Percentiles rank a stretch among this genome's conserved stretches.
Conservation (phyloP, 2,888 invertebrate genomes). For the Miltochrista miniata region DNA sequence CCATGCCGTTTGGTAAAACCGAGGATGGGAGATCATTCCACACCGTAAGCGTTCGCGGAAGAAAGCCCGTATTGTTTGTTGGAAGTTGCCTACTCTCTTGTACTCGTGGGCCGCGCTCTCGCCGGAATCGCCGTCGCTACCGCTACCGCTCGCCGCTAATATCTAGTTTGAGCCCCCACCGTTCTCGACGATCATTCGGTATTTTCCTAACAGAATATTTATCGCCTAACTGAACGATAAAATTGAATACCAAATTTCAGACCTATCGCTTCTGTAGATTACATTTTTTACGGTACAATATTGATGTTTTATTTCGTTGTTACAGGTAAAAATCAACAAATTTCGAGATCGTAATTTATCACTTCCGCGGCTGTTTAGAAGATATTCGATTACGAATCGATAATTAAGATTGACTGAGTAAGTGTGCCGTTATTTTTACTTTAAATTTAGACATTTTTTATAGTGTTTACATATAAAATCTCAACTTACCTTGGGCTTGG, state of each 20-base stretch:
- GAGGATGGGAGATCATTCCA: too few species aligned
- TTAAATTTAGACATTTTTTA: too few species aligned
- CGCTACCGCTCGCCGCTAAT: too few species aligned
- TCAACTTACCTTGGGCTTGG: too few species aligned
- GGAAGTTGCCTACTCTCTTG: too few species aligned
- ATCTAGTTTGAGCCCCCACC: too few species aligned
- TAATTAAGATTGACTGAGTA: neutral
- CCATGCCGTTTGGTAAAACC: too few species aligned
- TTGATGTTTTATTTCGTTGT: slow-evolving; percentile 23
- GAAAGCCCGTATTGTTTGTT: too few species aligned
- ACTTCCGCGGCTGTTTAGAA: neutral
- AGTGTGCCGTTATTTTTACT: neutral
- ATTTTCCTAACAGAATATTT: slow-evolving; percentile 49
- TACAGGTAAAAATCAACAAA: slow-evolving; percentile 37
- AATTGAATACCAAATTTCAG: slow-evolving; percentile 36
- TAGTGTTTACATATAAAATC: too few species aligned
- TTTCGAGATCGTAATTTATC: neutral
- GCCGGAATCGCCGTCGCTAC: too few species aligned
- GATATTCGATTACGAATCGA: neutral
- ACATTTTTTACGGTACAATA: neutral
- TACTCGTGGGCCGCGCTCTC: too few species aligned
- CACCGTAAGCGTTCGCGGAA: too few species aligned
- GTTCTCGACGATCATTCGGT: slow-evolving; percentile 32
- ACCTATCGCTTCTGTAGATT: slow-evolving; percentile 13
- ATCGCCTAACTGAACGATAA: slow-evolving; percentile 33